Evolutionary conservation across 2,888 invertebrate species (phyloP).

Genomic region (Monochamus alternatus): DNA sequence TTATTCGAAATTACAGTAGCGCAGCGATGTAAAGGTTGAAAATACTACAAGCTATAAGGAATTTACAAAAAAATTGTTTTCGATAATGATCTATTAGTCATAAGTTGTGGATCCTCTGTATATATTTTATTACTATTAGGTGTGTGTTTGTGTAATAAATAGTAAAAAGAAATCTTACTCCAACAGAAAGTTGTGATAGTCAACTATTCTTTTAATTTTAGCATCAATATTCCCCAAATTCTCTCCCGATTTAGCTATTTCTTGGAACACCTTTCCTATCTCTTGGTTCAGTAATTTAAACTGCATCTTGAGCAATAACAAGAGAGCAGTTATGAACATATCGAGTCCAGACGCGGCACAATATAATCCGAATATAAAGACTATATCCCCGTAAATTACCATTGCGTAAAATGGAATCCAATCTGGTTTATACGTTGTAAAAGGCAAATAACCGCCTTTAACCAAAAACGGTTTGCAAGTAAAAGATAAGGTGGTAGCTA

Average conservation of each 20-base stretch:
- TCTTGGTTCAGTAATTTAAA: conserved; percentile 28
- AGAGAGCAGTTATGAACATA: conserved; percentile 4
- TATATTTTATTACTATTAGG: neutral
- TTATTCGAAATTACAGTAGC: no score
- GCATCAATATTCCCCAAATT: neutral
- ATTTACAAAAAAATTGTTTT: no score
- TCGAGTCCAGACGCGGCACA: neutral
- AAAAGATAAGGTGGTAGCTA: neutral
- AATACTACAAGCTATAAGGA: no score
- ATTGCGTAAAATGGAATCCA: conserved; percentile 5
- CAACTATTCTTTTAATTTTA: conserved; percentile 29
- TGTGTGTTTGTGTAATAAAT: neutral
- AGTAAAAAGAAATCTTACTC: conserved; percentile 19
- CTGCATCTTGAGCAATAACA: conserved; percentile 16
- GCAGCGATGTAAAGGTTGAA: no score
- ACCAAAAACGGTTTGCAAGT: neutral
- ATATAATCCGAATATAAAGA: neutral
- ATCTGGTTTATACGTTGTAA: conserved; percentile 2
- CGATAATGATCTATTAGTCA: no score
- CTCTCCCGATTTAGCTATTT: neutral
- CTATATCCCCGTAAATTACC: neutral
- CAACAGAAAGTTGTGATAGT: conserved; percentile 29
- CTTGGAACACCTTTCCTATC: conserved; percentile 8
- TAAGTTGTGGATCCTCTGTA: neutral
- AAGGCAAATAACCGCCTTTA: neutral